phyloP scores from a whole-genome alignment of 2,888 invertebrate species.

The Caenorhabditis doughertyi region DNA sequence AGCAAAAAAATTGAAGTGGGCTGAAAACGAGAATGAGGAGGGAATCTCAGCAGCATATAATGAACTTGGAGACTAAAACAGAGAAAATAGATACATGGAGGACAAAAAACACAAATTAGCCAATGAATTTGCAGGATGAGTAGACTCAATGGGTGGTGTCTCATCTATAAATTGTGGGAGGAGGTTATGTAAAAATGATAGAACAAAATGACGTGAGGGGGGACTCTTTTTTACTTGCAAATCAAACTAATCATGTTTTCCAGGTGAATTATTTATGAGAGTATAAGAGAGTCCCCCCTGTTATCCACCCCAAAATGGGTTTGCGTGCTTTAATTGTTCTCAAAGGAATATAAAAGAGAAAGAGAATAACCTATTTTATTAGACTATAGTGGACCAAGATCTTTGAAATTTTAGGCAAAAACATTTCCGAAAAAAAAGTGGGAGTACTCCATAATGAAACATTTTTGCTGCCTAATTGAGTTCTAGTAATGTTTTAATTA shows the following conservation, averaged over 20 bases:
- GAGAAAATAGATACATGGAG: too few species aligned
- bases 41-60: background rate
- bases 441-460: background rate
- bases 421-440: background rate
- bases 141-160: background rate
- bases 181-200: background rate
- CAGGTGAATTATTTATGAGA: conserved; percentile 48
- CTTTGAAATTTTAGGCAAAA: background rate
- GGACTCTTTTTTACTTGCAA: conserved; percentile 10
- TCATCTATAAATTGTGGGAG: conserved; percentile 6
- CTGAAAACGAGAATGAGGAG: background rate
- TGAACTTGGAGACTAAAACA: background rate
- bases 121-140: too few species aligned
- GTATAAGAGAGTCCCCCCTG: too few species aligned
- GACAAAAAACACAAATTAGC: too few species aligned
- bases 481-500: conserved; percentile 27
- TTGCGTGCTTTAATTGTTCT: conserved; percentile 12
- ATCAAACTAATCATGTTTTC: conserved; percentile 34
- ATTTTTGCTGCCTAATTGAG: conserved; percentile 3
- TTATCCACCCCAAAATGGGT: background rate
- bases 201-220: conserved; percentile 29
- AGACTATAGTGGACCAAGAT: conserved; percentile 22
- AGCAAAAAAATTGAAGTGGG: background rate
- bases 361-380: conserved; percentile 1
- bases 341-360: background rate